A percentile compares a stretch with the other conserved stretches of the same genome.
Evolutionary conservation across 1,140 invertebrate species (phyloP).

Genomic region (Heterodera carotae): DNA sequence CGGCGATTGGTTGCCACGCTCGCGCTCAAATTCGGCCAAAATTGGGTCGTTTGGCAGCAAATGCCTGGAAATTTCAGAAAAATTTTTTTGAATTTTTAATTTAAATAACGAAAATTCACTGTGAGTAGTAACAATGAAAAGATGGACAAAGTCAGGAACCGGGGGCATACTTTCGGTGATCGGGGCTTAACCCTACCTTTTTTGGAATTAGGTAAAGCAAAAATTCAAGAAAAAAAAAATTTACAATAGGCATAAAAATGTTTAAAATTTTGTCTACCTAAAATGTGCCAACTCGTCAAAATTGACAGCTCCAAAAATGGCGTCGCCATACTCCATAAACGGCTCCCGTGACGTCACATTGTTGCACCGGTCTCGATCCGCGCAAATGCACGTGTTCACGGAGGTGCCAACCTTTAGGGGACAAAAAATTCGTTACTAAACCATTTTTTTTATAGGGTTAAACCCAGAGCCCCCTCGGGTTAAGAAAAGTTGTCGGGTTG

Average conservation of each 20-base stretch:
- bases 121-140: no score
- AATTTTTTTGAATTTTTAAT: not conserved
- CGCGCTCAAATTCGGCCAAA: conserved; percentile 31
- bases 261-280: conserved; percentile 33
- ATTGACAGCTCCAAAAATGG: conserved; percentile 39
- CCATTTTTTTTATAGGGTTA: no score
- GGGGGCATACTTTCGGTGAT: no score
- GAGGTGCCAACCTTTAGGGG: conserved; percentile 8
- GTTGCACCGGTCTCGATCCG: conserved; percentile 39
- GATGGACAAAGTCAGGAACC: no score
- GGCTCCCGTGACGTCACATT: conserved; percentile 44
- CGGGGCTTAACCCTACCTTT: no score
- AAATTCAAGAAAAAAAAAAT: no score
- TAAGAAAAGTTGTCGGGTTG: no score
- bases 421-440: not conserved
- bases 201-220: no score
- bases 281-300: conserved; percentile 54
- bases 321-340: conserved; percentile 43
- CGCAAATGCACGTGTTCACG: conserved; percentile 48
- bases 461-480: no score
- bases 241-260: no score
- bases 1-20: not conserved
- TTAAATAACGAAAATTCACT: no score
- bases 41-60: conserved; percentile 48
- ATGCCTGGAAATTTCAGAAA: conserved; percentile 32